Evolutionary conservation across 2,888 invertebrate species (phyloP), one percentile per base, ranked within the genome.

Genomic region (Drosophila trichaetosa): DNA sequence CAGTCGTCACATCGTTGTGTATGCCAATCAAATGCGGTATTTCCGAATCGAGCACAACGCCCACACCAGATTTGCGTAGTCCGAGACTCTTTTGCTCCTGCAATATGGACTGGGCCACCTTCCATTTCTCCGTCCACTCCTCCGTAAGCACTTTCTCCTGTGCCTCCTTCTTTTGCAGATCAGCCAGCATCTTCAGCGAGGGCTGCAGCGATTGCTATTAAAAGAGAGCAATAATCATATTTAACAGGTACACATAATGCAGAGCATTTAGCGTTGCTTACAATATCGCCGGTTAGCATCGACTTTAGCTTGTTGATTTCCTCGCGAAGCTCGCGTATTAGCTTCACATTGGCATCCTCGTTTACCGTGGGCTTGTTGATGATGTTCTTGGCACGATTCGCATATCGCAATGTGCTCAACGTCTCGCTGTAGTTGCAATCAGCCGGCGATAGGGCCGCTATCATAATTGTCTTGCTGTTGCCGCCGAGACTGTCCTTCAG

Each of bases 101-200:
- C 40, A 97, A 93, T 82, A 98, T 98, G 83, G 96, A 96, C 91
- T 98, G 97, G 0, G 98, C 97, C 91, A 97, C 97, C 58, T 97
- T 95, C 98, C 98, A 98, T 92, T 98, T 98, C 91, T 98, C 97
- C 16, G 97, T 96, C 98, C 98, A 98, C 91, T 97, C 97, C 93
- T 98, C 97, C 0, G 98, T 98, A 69, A 98, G 94, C 67, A 96
- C 97, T 93, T 96, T 97, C 94, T 97, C 97, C 91, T 97, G 96
- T 0, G 97, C 98, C 93, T 98, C 98, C 91, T 97, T 98, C 90
- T 97, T 96, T 83, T 97, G 97, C 5, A 98, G 95, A 80, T 97
- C 96, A 40, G 97, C 97, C 62, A 98, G 93, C 75, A 97, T 96
- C 64, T 94, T 95, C 29, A 95, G 94, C 27, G 95, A 94, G 0